These are phyloP conservation scores for Nycticebus coucang DNA, from an alignment of 2,113 vertebrate genomes.

Conservation along the genomic window DNA sequence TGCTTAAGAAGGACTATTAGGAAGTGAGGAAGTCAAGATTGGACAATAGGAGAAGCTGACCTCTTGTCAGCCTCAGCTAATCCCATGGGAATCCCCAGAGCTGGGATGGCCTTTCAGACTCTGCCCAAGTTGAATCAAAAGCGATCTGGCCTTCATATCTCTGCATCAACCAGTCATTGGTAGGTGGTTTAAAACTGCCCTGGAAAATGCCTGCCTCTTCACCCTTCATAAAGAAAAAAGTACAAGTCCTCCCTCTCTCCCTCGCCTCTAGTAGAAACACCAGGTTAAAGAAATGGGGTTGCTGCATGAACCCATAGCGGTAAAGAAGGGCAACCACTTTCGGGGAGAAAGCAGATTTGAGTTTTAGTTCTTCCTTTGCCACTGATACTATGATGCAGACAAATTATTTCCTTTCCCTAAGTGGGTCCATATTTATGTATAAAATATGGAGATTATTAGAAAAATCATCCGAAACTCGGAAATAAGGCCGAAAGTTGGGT, in stretches of 20 bases:
- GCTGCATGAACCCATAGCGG: not conserved
- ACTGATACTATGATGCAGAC: not conserved
- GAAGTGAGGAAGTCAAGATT: not conserved
- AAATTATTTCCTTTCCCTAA: slow-evolving; percentile 20
- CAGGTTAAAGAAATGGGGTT: not conserved
- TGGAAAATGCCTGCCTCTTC: not conserved
- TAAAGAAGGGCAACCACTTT: not conserved
- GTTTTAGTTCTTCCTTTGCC: not conserved
- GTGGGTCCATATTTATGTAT: not conserved
- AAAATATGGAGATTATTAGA: not conserved
- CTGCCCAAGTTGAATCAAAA: not conserved
- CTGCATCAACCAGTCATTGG: not conserved
- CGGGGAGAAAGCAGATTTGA: not conserved
- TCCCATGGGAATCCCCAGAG: not conserved
- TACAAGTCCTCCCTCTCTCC: not conserved
- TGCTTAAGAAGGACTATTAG: not conserved
- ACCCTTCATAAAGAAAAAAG: not conserved
- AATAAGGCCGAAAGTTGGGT: not conserved
- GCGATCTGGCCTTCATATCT: not conserved
- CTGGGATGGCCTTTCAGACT: not conserved
- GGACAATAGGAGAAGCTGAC: not conserved
- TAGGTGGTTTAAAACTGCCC: not conserved
- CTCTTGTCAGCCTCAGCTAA: not conserved
- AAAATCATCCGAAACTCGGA: slow-evolving; percentile 2
- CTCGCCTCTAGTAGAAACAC: not conserved